phyloP scores from a whole-genome alignment of 2,113 vertebrate genomes.

The Labeo rohita region DNA sequence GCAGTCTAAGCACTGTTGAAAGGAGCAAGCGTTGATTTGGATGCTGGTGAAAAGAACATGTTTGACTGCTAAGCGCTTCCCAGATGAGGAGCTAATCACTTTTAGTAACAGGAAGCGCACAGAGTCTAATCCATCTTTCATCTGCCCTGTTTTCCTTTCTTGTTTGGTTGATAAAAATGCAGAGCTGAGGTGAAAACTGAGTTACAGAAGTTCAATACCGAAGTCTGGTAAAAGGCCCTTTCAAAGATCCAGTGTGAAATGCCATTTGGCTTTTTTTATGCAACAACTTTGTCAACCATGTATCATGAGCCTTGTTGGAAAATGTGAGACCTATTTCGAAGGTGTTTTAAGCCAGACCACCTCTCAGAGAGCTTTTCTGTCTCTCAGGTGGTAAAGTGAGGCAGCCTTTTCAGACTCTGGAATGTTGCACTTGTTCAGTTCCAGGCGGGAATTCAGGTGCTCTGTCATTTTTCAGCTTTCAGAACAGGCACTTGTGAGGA shows the following conservation, averaged over 20 bases:
- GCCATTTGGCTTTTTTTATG: neutral
- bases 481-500: conserved; percentile 60
- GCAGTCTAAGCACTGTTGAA: conserved; percentile 19
- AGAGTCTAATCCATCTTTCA: conserved; percentile 3
- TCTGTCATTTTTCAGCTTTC: conserved; percentile 43
- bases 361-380: neutral
- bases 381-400: conserved; percentile 10
- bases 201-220: neutral
- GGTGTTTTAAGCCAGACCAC: neutral
- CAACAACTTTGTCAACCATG: neutral
- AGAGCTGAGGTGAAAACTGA: neutral
- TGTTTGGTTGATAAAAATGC: neutral
- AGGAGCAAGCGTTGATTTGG: conserved; percentile 23
- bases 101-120: neutral
- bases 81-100: conserved; percentile 32
- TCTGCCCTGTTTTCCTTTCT: neutral
- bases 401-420: neutral
- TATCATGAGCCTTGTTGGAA: neutral
- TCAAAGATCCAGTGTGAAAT: neutral
- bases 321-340: neutral
- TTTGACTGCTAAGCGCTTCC: conserved; percentile 15
- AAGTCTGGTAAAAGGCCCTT: neutral
- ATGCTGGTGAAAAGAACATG: conserved; percentile 20
- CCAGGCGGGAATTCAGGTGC: conserved; percentile 21
- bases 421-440: conserved; percentile 42